phyloP scores from a whole-genome alignment of 2,797 vertebrate species.

The Enteromius fasciolatus region DNA sequence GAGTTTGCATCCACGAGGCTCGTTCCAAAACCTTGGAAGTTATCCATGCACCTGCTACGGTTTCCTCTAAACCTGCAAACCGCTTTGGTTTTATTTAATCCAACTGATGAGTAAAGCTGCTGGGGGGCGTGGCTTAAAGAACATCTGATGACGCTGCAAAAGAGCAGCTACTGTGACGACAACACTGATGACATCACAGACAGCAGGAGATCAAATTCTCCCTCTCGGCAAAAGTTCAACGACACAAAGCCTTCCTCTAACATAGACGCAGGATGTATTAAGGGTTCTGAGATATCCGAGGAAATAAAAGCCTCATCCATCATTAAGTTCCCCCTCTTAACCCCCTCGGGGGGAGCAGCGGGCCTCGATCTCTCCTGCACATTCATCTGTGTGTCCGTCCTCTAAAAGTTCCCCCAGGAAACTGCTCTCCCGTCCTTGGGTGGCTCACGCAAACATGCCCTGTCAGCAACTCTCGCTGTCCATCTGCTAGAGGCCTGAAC shows the following conservation, averaged over 20 bases:
- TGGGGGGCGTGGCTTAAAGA: conserved; percentile 8
- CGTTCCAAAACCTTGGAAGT: background rate
- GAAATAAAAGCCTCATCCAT: conserved; percentile 45
- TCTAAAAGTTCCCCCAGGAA: conserved; percentile 50
- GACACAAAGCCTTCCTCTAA: conserved; percentile 5
- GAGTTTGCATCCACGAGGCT: background rate
- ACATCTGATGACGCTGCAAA: background rate
- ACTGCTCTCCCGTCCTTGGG: conserved; percentile 47
- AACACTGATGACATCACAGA: conserved; percentile 13
- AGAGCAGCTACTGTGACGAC: background rate
- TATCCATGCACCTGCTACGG: conserved; percentile 13
- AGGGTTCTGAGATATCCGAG: conserved; percentile 21
- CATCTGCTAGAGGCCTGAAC: conserved; percentile 46
- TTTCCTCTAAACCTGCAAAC: conserved; percentile 4
- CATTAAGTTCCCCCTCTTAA: conserved; percentile 34
- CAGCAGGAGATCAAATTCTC: conserved; percentile 22
- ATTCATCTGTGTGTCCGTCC: conserved; percentile 51
- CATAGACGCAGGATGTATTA: background rate
- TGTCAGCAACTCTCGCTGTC: conserved; percentile 48
- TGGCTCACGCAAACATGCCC: conserved; percentile 28
- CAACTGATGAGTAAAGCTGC: conserved; percentile 1
- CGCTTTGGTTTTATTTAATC: background rate
- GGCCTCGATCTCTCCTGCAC: conserved; percentile 20
- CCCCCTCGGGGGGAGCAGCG: conserved; percentile 4
- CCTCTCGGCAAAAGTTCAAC: background rate